Conservation (phyloP, 2,888 invertebrate genomes). For the Sepioteuthis lessoniana region DNA sequence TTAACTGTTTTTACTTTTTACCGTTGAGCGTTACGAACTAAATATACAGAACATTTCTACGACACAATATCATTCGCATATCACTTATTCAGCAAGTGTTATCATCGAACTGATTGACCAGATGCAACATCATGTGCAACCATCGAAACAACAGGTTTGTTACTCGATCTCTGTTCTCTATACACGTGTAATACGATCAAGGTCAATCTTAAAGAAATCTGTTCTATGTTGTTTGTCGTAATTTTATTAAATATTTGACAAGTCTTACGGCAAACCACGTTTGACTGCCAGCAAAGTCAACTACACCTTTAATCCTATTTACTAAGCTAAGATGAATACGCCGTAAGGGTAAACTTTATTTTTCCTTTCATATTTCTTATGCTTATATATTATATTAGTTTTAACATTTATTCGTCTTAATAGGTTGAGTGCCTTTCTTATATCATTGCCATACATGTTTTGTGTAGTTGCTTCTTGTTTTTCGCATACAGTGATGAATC, state of each 20-base stretch:
- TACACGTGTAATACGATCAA: background rate
- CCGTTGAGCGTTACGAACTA: background rate
- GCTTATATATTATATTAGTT: too few species aligned
- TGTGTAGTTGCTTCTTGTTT: too few species aligned
- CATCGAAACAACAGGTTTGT: background rate
- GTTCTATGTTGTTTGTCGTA: background rate
- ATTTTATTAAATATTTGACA: background rate
- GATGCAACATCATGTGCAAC: background rate
- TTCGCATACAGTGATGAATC: too few species aligned
- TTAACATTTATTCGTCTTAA: too few species aligned
- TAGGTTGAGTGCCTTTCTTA: too few species aligned
- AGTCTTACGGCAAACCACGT: background rate
- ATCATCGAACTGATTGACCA: background rate
- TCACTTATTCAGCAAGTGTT: background rate
- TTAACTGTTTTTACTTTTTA: background rate
- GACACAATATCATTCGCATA: background rate
- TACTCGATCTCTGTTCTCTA: background rate
- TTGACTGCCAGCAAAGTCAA: background rate
- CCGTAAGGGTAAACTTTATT: too few species aligned
- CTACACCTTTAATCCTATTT: background rate
- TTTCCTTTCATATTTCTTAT: too few species aligned
- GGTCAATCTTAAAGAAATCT: background rate
- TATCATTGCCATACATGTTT: too few species aligned
- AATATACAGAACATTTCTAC: background rate
- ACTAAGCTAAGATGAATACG: background rate